Base-by-base conservation (phyloP, 2,888 invertebrate genomes). In the Tricholauxania praeusta region DNA sequence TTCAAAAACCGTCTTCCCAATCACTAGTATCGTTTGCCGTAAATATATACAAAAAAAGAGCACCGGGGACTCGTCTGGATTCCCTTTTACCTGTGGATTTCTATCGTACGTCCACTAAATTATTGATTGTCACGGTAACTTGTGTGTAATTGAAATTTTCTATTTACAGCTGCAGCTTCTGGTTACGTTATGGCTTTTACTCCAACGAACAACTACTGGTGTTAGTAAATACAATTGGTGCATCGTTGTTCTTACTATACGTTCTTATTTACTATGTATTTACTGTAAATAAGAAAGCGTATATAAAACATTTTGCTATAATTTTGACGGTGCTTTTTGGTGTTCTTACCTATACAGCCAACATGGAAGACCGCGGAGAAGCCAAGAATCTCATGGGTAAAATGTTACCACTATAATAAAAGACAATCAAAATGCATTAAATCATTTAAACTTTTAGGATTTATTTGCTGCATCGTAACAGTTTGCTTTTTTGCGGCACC, bases 401-500 rank as follows among this genome's bases (percentile, higher is more conserved):
- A 78, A 57, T 19, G 6, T 12, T 28, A 12, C 7, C 3, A 10
- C 51, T 49, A 28, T 28, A 39, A 22, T n/a, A 28, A 60, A 19
- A 63, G 19, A 22, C 10, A 64, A 19, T 59, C 19, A 12, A 19
- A 28, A 14, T 3, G 3, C 10, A 52, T 52, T 17, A 12, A 62
- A 32, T 28, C 12, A 15, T 5, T 28, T 60, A 2, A 39, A 39
- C 10, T 39, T 39, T 7, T 84, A 91, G 91, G 91, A 66, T 84
- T 92, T 52, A 83, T 91, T 65, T 92, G 94, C 79, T 93, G 94
- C 85, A 85, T 90, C 39, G 89, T 95, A 64, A 95, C 96, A 1
- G 90, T 96, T 67, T 82, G 94, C 75, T 94, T 95, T 81, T 93
- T 96, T 84, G 94, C 93, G 28, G 93, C 96, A 14, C 96, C 96